Conservation (phyloP, 2,113 vertebrate genomes). For the Odocoileus virginianus region DNA sequence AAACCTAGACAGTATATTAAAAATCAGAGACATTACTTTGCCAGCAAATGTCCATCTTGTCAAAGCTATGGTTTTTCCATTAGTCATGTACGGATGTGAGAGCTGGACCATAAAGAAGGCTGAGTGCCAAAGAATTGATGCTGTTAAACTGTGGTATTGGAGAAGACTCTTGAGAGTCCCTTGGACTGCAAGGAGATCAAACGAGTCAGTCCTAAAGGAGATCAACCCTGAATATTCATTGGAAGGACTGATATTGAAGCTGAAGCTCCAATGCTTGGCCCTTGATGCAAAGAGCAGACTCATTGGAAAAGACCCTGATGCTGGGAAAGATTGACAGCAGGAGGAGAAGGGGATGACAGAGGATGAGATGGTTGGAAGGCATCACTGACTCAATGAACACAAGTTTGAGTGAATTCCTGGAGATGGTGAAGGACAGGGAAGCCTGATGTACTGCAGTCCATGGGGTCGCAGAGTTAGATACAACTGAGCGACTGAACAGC, state of each 20-base stretch:
- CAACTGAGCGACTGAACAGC: accelerated
- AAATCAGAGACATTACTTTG: background rate
- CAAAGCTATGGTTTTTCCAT: background rate
- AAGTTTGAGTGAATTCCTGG: background rate
- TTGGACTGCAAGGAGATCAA: background rate
- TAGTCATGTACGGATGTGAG: background rate
- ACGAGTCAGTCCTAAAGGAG: background rate
- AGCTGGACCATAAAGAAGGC: background rate
- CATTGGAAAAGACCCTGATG: background rate
- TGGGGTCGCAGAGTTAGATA: background rate
- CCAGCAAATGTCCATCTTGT: background rate
- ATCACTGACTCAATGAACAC: background rate
- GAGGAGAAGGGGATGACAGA: background rate
- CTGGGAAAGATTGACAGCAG: background rate
- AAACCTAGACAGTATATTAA: background rate
- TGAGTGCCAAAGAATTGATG: background rate
- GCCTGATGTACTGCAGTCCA: background rate
- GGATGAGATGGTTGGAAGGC: background rate
- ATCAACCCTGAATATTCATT: background rate
- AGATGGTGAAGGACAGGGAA: background rate
- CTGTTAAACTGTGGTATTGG: background rate
- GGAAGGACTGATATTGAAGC: background rate
- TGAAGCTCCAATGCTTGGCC: background rate
- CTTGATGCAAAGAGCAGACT: background rate
- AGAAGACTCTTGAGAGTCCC: background rate